A percentile compares a stretch with the other conserved stretches of the same genome.
These are phyloP conservation scores for Otocyon megalotis DNA, from an alignment of 2,113 vertebrate species.

Conservation along the genomic window DNA sequence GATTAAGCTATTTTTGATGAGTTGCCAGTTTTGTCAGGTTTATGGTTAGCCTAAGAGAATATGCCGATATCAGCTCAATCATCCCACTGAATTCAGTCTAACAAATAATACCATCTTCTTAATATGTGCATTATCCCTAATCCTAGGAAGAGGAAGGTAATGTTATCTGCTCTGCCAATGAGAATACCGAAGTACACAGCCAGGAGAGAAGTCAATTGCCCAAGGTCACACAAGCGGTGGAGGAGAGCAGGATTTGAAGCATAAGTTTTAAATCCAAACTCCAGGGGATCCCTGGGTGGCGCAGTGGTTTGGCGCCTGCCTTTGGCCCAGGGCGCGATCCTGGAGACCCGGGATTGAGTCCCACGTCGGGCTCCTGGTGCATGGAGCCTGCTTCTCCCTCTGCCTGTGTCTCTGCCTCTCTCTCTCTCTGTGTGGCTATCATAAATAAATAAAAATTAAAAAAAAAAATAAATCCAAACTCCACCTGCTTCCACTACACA, in stretches of 20 bases:
- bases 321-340: no score
- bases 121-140: neutral
- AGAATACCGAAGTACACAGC: neutral
- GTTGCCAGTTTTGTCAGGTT: neutral
- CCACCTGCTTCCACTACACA: neutral
- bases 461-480: neutral
- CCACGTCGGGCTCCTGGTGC: no score
- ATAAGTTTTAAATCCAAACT: neutral
- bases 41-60: neutral
- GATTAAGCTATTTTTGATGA: neutral
- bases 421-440: no score
- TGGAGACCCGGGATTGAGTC: no score
- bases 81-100: constrained; percentile 6
- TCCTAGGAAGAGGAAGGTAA: neutral
- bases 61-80: neutral
- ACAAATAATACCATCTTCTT: neutral
- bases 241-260: neutral
- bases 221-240: neutral
- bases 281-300: no score
- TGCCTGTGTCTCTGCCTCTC: no score
- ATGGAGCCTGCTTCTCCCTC: no score
- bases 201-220: neutral
- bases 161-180: constrained; percentile 15
- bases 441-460: no score
- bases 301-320: no score